Base-by-base conservation (phyloP, 1,140 invertebrate species). In the Coenobita brevimanus region DNA sequence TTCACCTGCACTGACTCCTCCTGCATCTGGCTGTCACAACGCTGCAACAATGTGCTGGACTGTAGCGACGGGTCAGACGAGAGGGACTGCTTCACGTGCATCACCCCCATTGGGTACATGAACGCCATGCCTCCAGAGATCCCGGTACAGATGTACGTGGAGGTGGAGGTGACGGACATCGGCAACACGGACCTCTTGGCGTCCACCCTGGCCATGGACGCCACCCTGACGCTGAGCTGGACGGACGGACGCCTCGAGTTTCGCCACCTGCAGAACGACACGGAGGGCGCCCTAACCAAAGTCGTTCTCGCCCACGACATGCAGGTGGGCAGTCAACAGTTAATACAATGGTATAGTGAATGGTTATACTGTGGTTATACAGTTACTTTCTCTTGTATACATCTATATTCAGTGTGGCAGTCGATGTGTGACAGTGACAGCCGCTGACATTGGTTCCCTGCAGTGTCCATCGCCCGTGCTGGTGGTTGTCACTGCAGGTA, bases 81-180 rank as follows among this genome's bases (percentile, higher is more conserved):
- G 24, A 38, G 41, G 36, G 36, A 82, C 79, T 82, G 79, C 38
- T 82, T 82, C 60, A 82, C 79, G 30, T 82, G 79, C 60, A n/a
- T 69, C 36, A 43, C 36, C 6, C 79, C 60, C n/a, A 6, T 60
- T 17, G 79, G 79, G 3, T 82, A 82, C 79, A 8, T 82, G 30
- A 33, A 64, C 33, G 79, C 33, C 57, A 41, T 82, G 36, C 79
- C 79, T 24, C 79, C 79, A 8, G 15, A 43, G 30, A 43, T 82
- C 57, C 79, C 79, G 36, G 30, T 82, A 3, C 30, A 82, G 30
- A 41, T 82, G 36, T 17, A n/a, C 4, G 60, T 82, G 15, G 36
- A 62, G 15, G 79, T 67, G 3, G 62, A 38, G 13, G 60, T 82
- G 10, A 82, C 79, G 4, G 33, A 43, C 50, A 82, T 82, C 24